These are phyloP conservation scores for Dryomyza anilis DNA, from an alignment of 2,888 invertebrate species.

Conservation along the genomic window DNA sequence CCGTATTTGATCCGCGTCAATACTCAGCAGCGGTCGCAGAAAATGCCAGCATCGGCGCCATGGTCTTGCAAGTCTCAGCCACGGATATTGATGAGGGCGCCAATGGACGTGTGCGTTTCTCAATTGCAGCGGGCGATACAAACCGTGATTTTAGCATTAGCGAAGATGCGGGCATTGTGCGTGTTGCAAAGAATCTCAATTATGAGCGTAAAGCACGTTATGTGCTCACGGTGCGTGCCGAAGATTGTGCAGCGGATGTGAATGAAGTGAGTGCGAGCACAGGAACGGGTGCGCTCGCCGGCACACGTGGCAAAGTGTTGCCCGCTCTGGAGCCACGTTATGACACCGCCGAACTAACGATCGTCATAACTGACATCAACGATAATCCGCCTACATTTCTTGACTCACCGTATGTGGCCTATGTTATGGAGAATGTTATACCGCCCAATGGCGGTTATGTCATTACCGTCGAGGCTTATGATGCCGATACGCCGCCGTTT, in stretches of 20 bases:
- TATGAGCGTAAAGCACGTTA: conserved; percentile 89
- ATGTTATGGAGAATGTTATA: conserved; percentile 90
- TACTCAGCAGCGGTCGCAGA: conserved; percentile 90
- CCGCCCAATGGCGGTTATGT: conserved; percentile 81
- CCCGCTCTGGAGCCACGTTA: conserved; percentile 63
- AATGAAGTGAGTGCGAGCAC: conserved; percentile 43
- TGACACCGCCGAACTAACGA: conserved; percentile 81
- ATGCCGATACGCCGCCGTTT: conserved; percentile 89
- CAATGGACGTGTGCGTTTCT: conserved; percentile 91
- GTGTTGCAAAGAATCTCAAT: conserved; percentile 91
- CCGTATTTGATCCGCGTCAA: conserved; percentile 86
- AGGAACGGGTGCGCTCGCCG: background rate
- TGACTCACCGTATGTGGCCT: conserved; percentile 92
- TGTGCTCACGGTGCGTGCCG: conserved; percentile 81
- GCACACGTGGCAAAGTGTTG: background rate
- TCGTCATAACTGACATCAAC: conserved; percentile 88
- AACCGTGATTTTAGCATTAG: conserved; percentile 91
- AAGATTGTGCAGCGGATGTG: conserved; percentile 82
- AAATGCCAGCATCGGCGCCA: conserved; percentile 91
- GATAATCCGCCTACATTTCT: conserved; percentile 92
- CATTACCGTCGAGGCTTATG: conserved; percentile 83
- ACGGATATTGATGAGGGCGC: conserved; percentile 86
- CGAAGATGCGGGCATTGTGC: conserved; percentile 87
- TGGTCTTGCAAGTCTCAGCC: conserved; percentile 87
- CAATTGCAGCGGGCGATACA: conserved; percentile 85